These are phyloP conservation scores for Battus philenor DNA, from an alignment of 1,140 invertebrate species.

Conservation along the genomic window DNA sequence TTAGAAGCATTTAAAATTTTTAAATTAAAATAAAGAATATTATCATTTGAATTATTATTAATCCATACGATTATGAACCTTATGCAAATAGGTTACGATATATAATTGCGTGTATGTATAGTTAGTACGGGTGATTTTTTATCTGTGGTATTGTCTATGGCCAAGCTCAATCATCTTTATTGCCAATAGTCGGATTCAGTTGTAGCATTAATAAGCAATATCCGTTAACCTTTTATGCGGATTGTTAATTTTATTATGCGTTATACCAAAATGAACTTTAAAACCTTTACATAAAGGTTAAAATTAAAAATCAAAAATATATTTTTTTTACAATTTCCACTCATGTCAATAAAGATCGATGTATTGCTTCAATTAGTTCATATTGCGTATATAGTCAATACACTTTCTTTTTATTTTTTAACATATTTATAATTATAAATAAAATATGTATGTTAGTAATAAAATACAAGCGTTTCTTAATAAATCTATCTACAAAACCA, in stretches of 20 bases:
- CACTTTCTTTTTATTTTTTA: too few relatives aligned
- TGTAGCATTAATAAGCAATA: slow-evolving; percentile 63
- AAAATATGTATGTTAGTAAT: too few relatives aligned
- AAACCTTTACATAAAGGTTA: slow-evolving; percentile 5
- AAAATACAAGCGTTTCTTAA: too few relatives aligned
- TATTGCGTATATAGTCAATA: too few relatives aligned
- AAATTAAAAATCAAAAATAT: slow-evolving; percentile 19
- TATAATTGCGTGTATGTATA: slow-evolving; percentile 4
- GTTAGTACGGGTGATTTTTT: slow-evolving; percentile 15
- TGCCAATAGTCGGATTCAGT: slow-evolving; percentile 43
- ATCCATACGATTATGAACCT: slow-evolving; percentile 5
- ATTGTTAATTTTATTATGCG: slow-evolving; percentile 42
- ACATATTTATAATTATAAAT: too few relatives aligned
- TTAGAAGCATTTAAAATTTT: too few relatives aligned
- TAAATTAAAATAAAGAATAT: too few relatives aligned
- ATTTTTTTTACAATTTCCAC: slow-evolving; percentile 21
- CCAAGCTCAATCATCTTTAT: slow-evolving; percentile 49
- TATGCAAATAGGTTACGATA: slow-evolving; percentile 1
- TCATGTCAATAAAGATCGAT: slow-evolving; percentile 40
- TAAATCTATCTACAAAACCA: too few relatives aligned
- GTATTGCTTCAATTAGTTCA: too few relatives aligned
- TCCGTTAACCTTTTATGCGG: slow-evolving; percentile 54
- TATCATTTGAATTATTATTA: too few relatives aligned
- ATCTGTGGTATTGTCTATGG: slow-evolving; percentile 24
- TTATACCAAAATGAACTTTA: slow-evolving; percentile 25